Base-by-base conservation (phyloP, 2,113 vertebrate species). In the Calyptommatus sinebrachiatus region DNA sequence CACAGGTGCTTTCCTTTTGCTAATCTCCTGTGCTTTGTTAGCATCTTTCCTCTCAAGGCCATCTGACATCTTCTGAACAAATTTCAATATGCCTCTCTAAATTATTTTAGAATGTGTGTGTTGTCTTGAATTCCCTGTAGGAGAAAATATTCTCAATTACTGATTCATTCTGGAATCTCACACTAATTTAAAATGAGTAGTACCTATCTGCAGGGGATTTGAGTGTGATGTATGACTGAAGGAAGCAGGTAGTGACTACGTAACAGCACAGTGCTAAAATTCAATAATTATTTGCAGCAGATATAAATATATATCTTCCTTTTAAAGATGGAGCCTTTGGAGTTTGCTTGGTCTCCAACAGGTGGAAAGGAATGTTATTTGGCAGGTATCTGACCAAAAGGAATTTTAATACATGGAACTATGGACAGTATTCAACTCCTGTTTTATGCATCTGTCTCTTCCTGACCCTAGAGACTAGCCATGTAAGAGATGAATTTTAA, bases 361-460 rank as follows among this genome's bases (percentile, higher is more conserved):
- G 16, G 62, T 81, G 46, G 62, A 31, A 73, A 50, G 16, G 66
- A 31, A 73, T 28, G 12, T 81, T 68, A 31, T 60, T 21, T 46
- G 66, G 7, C 63, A 75, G 50, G 31, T 73, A 22, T 73, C 78
- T 80, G 28, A 53, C 61, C 61, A 67, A 73, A 28, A 21, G 62
- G 78, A 71, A 73, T 67, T 80, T 24, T 50, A 41, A 26, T 74
- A 74, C 12, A 45, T 81, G 67, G 48, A 69, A 35, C 26, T 61
- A 24, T 29, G 67, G 16, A 57, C 26, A 61, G 73, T 65, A 73
- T 68, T 75, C 65, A 46, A 6, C 68, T 57, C 61, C 31, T 75
- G 79, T 31, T 57, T 69, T 28, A 69, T 68, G 48, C 45, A 72
- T 68, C 50, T 74, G 31, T 50, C 48, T 60, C 29, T 45, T 68